Evolutionary conservation across 2,888 invertebrate genomes (phyloP).

Genomic region (Oasisia sp.): DNA sequence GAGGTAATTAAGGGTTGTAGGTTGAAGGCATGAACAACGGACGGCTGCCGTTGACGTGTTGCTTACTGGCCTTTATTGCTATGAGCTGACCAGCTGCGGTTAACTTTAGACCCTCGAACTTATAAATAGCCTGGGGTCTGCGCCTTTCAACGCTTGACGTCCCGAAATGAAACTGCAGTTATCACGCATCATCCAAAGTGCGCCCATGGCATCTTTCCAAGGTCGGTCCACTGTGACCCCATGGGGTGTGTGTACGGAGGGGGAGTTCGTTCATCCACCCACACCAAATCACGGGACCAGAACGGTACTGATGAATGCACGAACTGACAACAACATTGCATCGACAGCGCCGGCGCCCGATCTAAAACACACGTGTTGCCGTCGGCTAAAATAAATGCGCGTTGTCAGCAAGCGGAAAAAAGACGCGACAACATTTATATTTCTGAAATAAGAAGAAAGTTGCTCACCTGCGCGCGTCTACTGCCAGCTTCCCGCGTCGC

Average conservation of each 20-base stretch:
- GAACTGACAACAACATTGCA: background rate
- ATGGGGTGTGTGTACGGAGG: background rate
- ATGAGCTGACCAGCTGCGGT: background rate
- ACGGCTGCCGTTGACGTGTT: background rate
- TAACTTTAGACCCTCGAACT: background rate
- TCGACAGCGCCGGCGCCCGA: background rate
- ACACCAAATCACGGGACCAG: background rate
- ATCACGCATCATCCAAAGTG: conserved; percentile 2
- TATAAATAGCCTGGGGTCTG: background rate
- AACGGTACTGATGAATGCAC: background rate
- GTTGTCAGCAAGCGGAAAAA: background rate
- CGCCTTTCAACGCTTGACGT: conserved; percentile 8
- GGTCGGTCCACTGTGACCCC: background rate
- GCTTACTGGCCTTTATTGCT: background rate
- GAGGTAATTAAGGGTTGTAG: background rate
- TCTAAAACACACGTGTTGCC: conserved; percentile 5
- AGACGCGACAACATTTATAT: conserved; percentile 5
- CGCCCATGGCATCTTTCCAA: background rate
- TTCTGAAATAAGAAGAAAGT: background rate
- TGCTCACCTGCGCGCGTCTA: conserved; percentile 13
- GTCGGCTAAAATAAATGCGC: background rate
- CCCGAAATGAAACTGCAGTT: background rate
- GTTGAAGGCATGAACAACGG: background rate
- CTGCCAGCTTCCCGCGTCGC: conserved; percentile 4
- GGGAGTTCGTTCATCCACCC: background rate